A percentile compares a stretch with the other conserved stretches of the same genome.
Evolutionary conservation across 2,888 invertebrate genomes (phyloP).

Genomic region (Xanthia togata): DNA sequence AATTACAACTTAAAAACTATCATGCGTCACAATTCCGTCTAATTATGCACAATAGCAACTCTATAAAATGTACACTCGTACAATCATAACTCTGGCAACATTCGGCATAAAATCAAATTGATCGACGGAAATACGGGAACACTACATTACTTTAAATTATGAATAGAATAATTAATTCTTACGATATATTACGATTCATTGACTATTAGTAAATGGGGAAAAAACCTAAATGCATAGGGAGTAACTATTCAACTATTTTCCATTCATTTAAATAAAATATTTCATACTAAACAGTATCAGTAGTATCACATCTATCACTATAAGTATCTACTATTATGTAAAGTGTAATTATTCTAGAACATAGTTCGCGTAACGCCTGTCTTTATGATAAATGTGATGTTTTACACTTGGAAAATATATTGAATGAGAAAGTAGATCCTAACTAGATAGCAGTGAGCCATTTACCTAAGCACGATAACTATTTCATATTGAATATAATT

Average conservation of each 20-base stretch:
- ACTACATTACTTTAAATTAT: conserved; percentile 74
- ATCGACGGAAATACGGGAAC: conserved; percentile 79
- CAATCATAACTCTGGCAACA: conserved; percentile 75
- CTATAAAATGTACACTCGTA: conserved; percentile 59
- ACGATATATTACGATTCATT: conserved; percentile 77
- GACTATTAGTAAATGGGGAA: conserved; percentile 74
- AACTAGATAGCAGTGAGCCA: conserved; percentile 69
- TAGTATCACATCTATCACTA: conserved; percentile 85
- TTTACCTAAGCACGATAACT: conserved; percentile 72
- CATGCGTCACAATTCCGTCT: conserved; percentile 73
- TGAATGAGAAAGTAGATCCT: conserved; percentile 69
- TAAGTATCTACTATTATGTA: conserved; percentile 70
- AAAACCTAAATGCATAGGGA: conserved; percentile 86
- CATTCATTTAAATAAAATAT: conserved; percentile 78
- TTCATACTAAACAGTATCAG: conserved; percentile 74
- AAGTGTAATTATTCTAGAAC: conserved; percentile 67
- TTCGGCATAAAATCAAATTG: conserved; percentile 71
- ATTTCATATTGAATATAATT: conserved; percentile 70
- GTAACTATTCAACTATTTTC: conserved; percentile 78
- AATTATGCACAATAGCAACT: conserved; percentile 65
- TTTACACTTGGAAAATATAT: conserved; percentile 56
- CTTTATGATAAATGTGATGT: conserved; percentile 65
- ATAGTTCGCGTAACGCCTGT: conserved; percentile 51
- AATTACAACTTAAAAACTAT: conserved; percentile 76
- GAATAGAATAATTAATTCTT: conserved; percentile 69